A percentile compares a stretch with the other conserved stretches of the same genome.
Evolutionary conservation across 2,797 vertebrate genomes (phyloP).

Genomic region (Acipenser transmontanus): DNA sequence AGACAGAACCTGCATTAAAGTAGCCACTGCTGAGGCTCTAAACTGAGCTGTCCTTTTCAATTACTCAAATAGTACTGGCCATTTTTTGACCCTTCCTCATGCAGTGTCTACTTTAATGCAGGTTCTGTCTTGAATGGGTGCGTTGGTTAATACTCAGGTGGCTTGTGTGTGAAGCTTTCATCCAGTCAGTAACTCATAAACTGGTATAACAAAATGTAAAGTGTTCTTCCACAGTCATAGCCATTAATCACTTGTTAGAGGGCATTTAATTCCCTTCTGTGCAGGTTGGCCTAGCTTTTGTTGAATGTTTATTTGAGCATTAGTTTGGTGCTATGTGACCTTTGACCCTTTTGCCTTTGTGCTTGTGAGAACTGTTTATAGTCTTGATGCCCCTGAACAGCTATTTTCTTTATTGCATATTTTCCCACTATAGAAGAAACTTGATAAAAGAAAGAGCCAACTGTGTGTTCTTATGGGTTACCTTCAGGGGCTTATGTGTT

Average conservation of each 20-base stretch:
- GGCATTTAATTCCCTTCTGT: slow-evolving; percentile 22
- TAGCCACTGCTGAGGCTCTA: too few species aligned
- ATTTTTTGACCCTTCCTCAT: too few species aligned
- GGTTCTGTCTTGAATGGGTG: too few species aligned
- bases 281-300: slow-evolving; percentile 34
- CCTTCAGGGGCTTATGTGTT: slow-evolving; percentile 31
- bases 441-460: slow-evolving; percentile 42
- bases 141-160: too few species aligned
- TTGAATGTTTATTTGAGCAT: slow-evolving; percentile 34
- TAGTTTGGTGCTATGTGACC: slow-evolving; percentile 36
- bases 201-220: slow-evolving; percentile 30
- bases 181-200: not conserved
- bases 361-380: slow-evolving; percentile 40
- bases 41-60: too few species aligned
- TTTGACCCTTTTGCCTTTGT: slow-evolving; percentile 38
- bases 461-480: slow-evolving; percentile 29
- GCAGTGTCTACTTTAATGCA: too few species aligned
- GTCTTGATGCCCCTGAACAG: slow-evolving; percentile 40
- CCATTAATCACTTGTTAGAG: slow-evolving; percentile 34
- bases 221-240: slow-evolving; percentile 24
- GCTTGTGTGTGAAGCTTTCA: too few species aligned
- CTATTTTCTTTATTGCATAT: slow-evolving; percentile 41
- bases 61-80: too few species aligned
- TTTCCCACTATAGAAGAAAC: slow-evolving; percentile 38
- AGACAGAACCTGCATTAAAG: too few species aligned